Conservation (phyloP, 2,797 vertebrate genomes). For the Champsocephalus gunnari region DNA sequence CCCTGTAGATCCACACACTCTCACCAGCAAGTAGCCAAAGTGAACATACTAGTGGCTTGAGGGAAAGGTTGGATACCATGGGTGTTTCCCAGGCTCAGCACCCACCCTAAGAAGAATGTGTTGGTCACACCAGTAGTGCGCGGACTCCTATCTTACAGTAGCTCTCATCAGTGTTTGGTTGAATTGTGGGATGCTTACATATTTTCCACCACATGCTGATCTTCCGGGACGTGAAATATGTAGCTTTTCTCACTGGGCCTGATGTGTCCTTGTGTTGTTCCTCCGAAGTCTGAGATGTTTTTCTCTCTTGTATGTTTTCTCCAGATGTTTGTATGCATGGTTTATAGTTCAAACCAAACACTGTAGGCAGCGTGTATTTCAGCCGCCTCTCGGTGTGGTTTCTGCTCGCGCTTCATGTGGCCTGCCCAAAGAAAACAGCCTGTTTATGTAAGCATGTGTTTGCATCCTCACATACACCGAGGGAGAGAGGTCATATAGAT, state of each 20-base stretch:
- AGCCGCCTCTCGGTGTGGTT: conserved; percentile 42
- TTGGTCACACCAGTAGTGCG: conserved; percentile 11
- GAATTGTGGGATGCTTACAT: background rate
- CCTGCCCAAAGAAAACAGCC: conserved; percentile 49
- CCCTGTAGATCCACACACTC: conserved; percentile 57
- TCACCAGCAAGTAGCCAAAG: conserved; percentile 35
- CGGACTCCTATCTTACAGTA: background rate
- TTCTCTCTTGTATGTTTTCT: conserved; percentile 49
- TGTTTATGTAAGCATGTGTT: conserved; percentile 59
- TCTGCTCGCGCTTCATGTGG: conserved; percentile 57
- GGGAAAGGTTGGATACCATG: conserved; percentile 23
- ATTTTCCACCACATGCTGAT: no score
- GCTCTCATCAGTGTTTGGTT: background rate
- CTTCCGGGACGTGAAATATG: background rate
- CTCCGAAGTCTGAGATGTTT: conserved; percentile 20
- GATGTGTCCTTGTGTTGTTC: conserved; percentile 14
- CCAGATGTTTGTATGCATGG: conserved; percentile 49
- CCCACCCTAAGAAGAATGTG: conserved; percentile 25
- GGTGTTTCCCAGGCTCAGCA: conserved; percentile 49
- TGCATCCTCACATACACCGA: conserved; percentile 30
- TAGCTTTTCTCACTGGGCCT: conserved; percentile 27
- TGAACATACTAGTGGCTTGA: conserved; percentile 27
- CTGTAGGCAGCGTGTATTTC: conserved; percentile 25
- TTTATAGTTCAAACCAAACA: conserved; percentile 43
- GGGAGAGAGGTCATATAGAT: conserved; percentile 42